Evolutionary conservation across 2,797 vertebrate species (phyloP), one percentile per base, ranked within the genome.

Genomic region (Schizopygopsis pylzovi): DNA sequence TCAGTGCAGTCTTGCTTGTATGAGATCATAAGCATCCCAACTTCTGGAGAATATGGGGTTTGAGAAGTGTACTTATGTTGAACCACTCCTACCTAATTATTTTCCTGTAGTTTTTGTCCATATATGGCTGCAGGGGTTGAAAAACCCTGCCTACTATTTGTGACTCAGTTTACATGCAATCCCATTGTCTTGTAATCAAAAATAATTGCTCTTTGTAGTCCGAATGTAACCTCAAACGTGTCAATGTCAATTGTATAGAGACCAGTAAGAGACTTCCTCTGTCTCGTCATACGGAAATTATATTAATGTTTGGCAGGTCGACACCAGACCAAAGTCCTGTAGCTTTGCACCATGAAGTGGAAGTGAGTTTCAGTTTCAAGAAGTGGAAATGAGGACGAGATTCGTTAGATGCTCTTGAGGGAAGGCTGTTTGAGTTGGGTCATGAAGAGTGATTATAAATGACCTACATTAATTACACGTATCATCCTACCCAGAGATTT

Each of bases 371-470:
- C 2, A 0, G 11, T 41, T 76, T 25, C 1, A 68, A 41, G 16
- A 56, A 61, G 56, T 47, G 37, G 45, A 25, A 47, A 15, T 16
- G n/a, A 67, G 59, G 56, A 28, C 9, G 12, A 59, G 75, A 71
- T 39, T 52, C 9, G 10, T 37, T n/a, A 2, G 3, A n/a, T 20
- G 75, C 71, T 68, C 73, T 52, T 22, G 61, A 79, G 86, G 28
- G 28, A 3, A 8, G 18, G 25, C 12, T 6, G 22, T 33, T 37
- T n/a, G 11, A 75, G 33, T 13, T 28, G 68, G 52, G 52, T 3
- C 65, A n/a, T 78, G 25, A 82, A 87, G 81, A 1, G 91, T 94
- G 87, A 91, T 95, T 94, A 94, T 93, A 22, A 77, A 15, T 87
- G 91, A 87, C 86, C 92, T 83, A 45, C 75, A 86, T 92, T 91